Base-by-base conservation (phyloP, 2,113 vertebrate species). In the Diadophis punctatus region DNA sequence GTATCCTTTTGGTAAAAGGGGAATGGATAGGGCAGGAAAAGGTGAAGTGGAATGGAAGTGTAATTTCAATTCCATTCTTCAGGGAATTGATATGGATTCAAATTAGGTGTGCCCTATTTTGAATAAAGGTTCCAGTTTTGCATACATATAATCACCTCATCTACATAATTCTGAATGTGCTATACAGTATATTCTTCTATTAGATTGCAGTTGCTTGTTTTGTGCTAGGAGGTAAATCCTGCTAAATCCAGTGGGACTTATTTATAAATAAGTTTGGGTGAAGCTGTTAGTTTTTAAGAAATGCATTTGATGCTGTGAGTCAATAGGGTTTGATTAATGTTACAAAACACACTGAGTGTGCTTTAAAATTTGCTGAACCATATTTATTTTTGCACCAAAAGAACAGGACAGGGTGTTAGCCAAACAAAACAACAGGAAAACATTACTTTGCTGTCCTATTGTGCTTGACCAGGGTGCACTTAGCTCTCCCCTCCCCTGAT, bases 361-460 rank as follows among this genome's bases (percentile, higher is more conserved):
- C 27, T 55, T 90, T 60, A 46, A 92, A 86, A 92, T 85, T 25
- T 92, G 52, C 34, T 86, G 30, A 14, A 63, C 53, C 80, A 51
- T 90, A 86, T 92, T 90, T 92, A 86, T 90, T 86, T 90, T n/a
- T 92, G 48, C n/a, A 91, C 48, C 55, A 85, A 23, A 39, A 58
- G 46, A 49, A 63, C n/a, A 53, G 48, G 90, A 60, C 48, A 85
- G 18, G 25, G 34, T 91, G 80, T 87, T 87, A 88, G 87, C n/a
- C 48, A 34, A 60, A 89, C 27, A 91, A 91, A 86, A 25, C 68
- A 91, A 89, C 12, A 60, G 58, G 55, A 49, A 34, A 90, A 52
- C 56, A 30, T 63, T n/a, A 60, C 27, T 92, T 48, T 90, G 58
- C 46, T 87, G 91, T 52, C 90, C 9, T 43, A 11, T 34, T 86